Evolutionary conservation across 2,113 vertebrate species (phyloP).

Genomic region (Myiagra hebetior): DNA sequence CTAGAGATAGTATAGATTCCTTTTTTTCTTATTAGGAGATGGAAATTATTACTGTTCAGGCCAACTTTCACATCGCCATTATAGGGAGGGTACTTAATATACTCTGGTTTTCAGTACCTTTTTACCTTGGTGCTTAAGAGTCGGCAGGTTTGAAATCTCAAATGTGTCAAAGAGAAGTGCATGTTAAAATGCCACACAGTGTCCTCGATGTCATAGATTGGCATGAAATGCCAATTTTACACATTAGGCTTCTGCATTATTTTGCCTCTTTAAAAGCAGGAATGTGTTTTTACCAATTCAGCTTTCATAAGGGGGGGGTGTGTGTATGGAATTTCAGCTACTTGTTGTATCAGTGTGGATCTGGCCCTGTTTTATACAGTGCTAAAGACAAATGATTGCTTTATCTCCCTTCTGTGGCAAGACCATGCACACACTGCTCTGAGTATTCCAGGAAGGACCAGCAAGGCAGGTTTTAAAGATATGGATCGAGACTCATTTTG

Average conservation of each 20-base stretch:
- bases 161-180: background rate
- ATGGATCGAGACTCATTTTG: background rate
- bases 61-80: background rate
- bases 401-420: background rate
- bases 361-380: background rate
- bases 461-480: background rate
- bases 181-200: background rate
- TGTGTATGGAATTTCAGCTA: too few species aligned
- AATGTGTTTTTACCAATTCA: background rate
- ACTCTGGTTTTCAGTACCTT: background rate
- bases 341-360: background rate
- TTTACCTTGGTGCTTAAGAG: background rate
- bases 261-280: background rate
- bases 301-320: rapidly evolving
- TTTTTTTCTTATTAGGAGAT: background rate
- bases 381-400: background rate
- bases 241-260: background rate
- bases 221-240: background rate
- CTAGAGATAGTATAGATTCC: background rate
- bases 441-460: background rate
- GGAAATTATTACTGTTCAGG: background rate
- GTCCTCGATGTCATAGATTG: background rate
- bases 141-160: background rate
- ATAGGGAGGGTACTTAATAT: background rate
- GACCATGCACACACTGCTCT: background rate